Evolutionary conservation across 2,113 vertebrate genomes (phyloP), one percentile per base, ranked within the genome.

Genomic region (Pelusios castaneus): DNA sequence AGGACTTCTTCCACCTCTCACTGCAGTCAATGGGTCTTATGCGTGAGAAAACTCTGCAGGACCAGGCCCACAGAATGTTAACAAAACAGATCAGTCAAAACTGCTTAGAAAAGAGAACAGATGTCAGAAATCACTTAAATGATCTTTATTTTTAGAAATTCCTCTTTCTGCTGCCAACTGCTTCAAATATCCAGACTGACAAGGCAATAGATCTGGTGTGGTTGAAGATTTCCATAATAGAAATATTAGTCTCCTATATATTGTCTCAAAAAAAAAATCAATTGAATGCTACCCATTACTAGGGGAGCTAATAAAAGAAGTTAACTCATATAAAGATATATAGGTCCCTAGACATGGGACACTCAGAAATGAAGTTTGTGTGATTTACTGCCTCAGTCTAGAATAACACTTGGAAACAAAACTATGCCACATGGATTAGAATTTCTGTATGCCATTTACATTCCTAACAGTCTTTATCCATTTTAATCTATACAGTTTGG

Each of bases 61-160:
- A 24, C 51, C 2, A 21, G 41, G 19, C 49, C 80, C 54, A 77
- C 70, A 4, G 1, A 43, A 38, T 12, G 14, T 60, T 67, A 70
- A 78, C 79, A 6, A 91, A 85, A 88, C 41, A 81, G 10, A 10
- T n/a, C 27, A 1, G 34, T 10, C 21, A 75, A 45, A 94, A 91
- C 92, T 10, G 52, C 52, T 58, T 84, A 7, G 41, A 49, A 63
- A 86, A 82, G 85, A 3, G 11, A 31, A 4, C 52, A 47, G 47
- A 47, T 88, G 85, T 55, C 88, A 54, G 79, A 93, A 85, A 85
- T 81, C 80, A 84, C 77, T 85, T 52, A 76, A 70, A 84, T 5
- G 10, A 8, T 47, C 90, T 38, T 82, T 85, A 13, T n/a, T 85
- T 85, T 82, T 34, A 82, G 85, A 51, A 31, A 13, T 29, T 91